Evolutionary conservation across 2,797 vertebrate species (phyloP).

Genomic region (Hafferia zeledoni): DNA sequence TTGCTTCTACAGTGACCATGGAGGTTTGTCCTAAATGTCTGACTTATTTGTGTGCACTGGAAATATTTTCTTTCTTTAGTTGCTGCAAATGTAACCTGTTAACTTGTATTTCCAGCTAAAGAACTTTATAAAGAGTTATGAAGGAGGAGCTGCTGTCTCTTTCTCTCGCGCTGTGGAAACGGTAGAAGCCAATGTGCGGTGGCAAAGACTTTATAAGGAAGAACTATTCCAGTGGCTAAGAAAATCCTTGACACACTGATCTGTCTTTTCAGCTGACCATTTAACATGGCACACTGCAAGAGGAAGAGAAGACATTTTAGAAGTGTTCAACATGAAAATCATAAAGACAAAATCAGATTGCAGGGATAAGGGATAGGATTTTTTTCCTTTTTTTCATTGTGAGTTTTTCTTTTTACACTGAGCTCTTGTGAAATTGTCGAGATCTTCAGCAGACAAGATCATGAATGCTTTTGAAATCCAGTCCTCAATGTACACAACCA

Average conservation of each 20-base stretch:
- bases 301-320: conserved; percentile 52
- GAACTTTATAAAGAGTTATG: conserved; percentile 88
- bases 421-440: conserved; percentile 58
- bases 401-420: conserved; percentile 67
- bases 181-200: conserved; percentile 92
- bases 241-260: conserved; percentile 78
- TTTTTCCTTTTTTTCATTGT: conserved; percentile 1
- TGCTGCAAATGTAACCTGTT: conserved; percentile 34
- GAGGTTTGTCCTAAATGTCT: not conserved
- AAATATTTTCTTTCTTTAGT: not conserved
- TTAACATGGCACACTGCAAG: conserved; percentile 34
- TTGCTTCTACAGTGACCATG: not conserved
- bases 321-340: conserved; percentile 5
- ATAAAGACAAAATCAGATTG: conserved; percentile 48
- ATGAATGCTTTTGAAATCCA: conserved; percentile 66
- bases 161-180: conserved; percentile 91
- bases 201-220: conserved; percentile 91
- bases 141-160: conserved; percentile 85
- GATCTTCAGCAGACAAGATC: conserved; percentile 60
- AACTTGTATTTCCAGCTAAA: conserved; percentile 83
- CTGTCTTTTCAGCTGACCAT: not conserved
- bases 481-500: conserved; percentile 63
- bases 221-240: conserved; percentile 95
- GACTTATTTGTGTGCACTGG: not conserved
- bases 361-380: not conserved